These are phyloP conservation scores for Poecilia velifera DNA, from an alignment of 2,797 vertebrate species.

Conservation along the genomic window DNA sequence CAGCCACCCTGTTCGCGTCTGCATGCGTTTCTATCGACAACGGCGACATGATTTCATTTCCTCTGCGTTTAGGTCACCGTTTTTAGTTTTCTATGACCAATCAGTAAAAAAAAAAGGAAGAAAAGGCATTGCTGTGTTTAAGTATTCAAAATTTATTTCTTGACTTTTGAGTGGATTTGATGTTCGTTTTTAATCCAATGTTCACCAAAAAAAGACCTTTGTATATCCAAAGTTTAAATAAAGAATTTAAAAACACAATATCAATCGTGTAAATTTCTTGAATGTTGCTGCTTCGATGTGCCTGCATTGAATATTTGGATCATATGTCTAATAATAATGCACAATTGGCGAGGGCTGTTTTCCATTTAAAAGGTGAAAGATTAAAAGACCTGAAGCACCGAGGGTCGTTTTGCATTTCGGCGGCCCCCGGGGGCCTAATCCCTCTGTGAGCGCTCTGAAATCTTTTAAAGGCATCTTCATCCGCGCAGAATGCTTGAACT, in stretches of 20 bases:
- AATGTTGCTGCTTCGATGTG: constrained; percentile 2
- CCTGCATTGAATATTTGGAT: constrained; percentile 27
- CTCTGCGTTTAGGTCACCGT: background rate
- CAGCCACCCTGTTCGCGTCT: constrained; percentile 38
- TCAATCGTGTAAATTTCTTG: constrained; percentile 21
- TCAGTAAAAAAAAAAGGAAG: background rate
- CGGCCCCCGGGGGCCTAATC: constrained; percentile 55
- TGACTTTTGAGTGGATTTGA: constrained; percentile 55
- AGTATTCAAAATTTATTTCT: constrained; percentile 44
- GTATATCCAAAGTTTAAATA: constrained; percentile 72
- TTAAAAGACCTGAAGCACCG: constrained; percentile 59
- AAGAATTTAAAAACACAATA: constrained; percentile 39
- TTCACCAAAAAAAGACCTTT: constrained; percentile 68
- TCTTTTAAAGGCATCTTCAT: constrained; percentile 56
- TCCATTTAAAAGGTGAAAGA: constrained; percentile 73
- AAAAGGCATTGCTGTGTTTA: constrained; percentile 44
- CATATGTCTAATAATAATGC: constrained; percentile 22
- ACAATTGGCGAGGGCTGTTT: constrained; percentile 66
- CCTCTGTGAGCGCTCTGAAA: constrained; percentile 31
- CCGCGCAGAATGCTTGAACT: constrained; percentile 22
- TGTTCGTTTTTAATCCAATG: constrained; percentile 48
- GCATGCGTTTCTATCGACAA: constrained; percentile 52
- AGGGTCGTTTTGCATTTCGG: constrained; percentile 67
- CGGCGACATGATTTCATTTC: background rate
- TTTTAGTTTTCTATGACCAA: constrained; percentile 56